Base-by-base conservation (phyloP, 1,140 invertebrate genomes). In the Cotesia typhae region DNA sequence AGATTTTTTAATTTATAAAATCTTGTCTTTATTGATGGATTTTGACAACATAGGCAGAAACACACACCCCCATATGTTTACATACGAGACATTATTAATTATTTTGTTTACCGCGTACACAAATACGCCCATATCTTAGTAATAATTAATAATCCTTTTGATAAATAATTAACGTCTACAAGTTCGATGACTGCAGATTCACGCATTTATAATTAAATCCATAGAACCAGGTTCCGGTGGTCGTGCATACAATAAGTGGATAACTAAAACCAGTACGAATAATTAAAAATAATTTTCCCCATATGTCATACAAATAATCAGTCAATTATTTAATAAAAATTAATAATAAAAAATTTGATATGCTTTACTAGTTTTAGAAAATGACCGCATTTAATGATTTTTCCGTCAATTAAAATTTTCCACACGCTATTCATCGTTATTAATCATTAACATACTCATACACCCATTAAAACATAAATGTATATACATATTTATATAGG, bases 21-120 rank as follows among this genome's bases (percentile, higher is more conserved):
- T 61, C 60, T 61, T 28, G 60, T 61, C 60, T 61, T 61, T 61
- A 61, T 61, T 61, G 20, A 61, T 61, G 60, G 35, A 61, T 61
- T 61, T 61, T 61, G 60, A 61, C 60, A 61, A 61, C 60, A 28
- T 61, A 61, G 60, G 60, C 60, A 61, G 60, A 61, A 61, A 61
- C 60, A 61, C 60, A 61, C 60, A 57, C 20, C 35, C 60, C 60
- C 60, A 61, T 61, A 59, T 61, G 35, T 37, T 12, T 28, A 35
- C 35, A 61, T 47, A 47, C 41, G 41, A 47, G 41, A 47, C 41
- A 47, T 47, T 47, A 47, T 47, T 47, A 7, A 9, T 20, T 61
- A 37, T 61, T 17, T 61, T 37, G 60, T 35, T 37, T 10, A 28
- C 7, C 4, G 55, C 55, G 55, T 20, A 20, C 20, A 57, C 12